Evolutionary conservation across 2,888 invertebrate species (phyloP), one percentile per base, ranked within the genome.

Genomic region (Polydrusus pterygomalis): DNA sequence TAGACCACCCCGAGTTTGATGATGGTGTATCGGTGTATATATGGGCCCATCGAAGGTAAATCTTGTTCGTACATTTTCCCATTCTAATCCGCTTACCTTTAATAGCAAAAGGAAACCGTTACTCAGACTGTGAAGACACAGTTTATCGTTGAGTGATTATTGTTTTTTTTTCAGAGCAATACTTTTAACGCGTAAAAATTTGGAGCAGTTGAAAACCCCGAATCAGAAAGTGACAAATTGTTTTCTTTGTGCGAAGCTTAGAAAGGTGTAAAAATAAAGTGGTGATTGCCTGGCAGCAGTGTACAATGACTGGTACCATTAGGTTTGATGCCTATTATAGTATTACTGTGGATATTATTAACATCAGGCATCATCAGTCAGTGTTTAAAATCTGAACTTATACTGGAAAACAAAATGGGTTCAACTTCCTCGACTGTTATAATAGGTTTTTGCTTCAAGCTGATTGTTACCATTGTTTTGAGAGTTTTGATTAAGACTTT

Each of bases 1-100:
- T 74, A 77, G 83, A 83, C 83, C 83, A 83, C 83, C 83, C 82
- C 74, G 81, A 76, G 68, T 74, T 74, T 73, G 60, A 67, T 72
- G 58, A 54, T 73, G 67, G 58, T 15, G 47, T 17, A n/a, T n/a
- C n/a, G n/a, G n/a, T n/a, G n/a, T n/a, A n/a, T n/a, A 13, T 38
- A 65, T 64, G 43, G 70, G 62, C 49, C 10, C n/a, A 54, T 40
- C 77, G 67, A 70, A 25, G 58, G 58, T 60, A 38, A 40, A 60
- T 60, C 2, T 10, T 5, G 11, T 60, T 38, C 17, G 17, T 38
- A 30, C 0, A 40, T 10, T 2, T 13, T n/a, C 58, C 68, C 51
- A 45, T 56, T 76, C 79, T 80, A 81, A 80, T 77, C 10, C 30
- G 6, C 5, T 38, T 58, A 15, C n/a, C 20, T 30, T 1, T 3